These are phyloP conservation scores for Styela clava DNA, from an alignment of 23 tunicate species.

Conservation along the genomic window DNA sequence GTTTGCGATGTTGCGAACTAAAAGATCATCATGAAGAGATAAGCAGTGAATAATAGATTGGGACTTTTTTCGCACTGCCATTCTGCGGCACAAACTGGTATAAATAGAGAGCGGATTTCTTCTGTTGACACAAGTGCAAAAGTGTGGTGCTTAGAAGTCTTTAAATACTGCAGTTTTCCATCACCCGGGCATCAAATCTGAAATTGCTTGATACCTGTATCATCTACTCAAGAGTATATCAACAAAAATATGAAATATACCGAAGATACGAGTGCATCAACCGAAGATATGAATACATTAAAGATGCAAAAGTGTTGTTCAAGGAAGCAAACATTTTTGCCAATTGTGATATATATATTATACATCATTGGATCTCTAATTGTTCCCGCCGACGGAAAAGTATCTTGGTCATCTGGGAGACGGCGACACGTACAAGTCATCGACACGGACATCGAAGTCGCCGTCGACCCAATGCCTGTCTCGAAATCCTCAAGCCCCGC, in stretches of 20 bases:
- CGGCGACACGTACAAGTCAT: background rate
- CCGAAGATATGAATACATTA: background rate
- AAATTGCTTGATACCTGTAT: no score
- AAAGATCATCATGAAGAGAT: background rate
- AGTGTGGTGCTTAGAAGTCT: background rate
- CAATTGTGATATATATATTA: background rate
- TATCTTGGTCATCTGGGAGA: background rate
- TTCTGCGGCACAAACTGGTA: background rate
- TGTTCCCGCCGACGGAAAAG: background rate
- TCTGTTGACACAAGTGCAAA: background rate
- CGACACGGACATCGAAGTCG: background rate
- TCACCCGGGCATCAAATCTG: background rate
- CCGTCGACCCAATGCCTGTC: background rate
- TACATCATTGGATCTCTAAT: background rate
- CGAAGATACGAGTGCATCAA: background rate
- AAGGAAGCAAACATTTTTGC: background rate
- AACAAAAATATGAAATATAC: background rate
- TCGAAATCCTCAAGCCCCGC: background rate
- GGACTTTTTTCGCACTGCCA: background rate
- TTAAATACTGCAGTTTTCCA: background rate
- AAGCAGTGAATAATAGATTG: background rate
- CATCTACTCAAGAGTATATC: background rate
- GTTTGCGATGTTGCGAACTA: no score
- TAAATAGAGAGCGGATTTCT: background rate
- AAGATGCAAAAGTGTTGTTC: background rate